phyloP scores from a whole-genome alignment of 2,797 vertebrate genomes.

The Notamacropus eugenii region DNA sequence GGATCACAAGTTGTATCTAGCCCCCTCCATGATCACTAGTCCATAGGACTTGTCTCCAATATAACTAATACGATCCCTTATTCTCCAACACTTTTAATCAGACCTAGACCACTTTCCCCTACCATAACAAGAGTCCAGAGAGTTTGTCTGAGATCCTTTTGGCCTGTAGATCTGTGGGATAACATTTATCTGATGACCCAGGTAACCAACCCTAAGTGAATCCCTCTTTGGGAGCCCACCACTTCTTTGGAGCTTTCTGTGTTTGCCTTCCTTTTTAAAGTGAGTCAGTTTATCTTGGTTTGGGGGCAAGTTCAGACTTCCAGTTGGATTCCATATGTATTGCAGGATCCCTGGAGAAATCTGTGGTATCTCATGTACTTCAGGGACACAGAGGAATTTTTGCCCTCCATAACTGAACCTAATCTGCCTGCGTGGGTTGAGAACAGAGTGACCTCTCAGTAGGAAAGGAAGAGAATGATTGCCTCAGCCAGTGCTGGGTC shows the following conservation, averaged over 20 bases:
- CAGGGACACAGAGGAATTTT: neutral
- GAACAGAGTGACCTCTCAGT: neutral
- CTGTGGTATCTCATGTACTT: neutral
- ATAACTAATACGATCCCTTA: neutral
- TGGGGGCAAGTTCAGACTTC: neutral
- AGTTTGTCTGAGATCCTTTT: no score
- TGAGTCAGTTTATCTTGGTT: neutral
- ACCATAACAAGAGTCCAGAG: no score
- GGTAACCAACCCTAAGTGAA: neutral
- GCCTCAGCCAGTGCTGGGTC: no score
- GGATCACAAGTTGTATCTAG: neutral
- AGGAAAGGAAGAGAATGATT: neutral
- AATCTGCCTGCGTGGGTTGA: neutral
- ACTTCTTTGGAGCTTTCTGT: neutral
- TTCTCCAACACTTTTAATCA: neutral
- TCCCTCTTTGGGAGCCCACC: neutral
- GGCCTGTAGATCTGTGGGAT: no score
- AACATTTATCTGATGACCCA: neutral
- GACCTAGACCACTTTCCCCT: neutral
- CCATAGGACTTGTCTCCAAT: neutral
- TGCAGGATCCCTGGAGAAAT: neutral
- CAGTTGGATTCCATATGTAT: neutral
- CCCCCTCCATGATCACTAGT: neutral
- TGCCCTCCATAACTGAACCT: neutral
- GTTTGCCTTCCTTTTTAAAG: neutral